phyloP scores from a whole-genome alignment of 2,797 vertebrate genomes.

The Scolopax bukidnonensis region DNA sequence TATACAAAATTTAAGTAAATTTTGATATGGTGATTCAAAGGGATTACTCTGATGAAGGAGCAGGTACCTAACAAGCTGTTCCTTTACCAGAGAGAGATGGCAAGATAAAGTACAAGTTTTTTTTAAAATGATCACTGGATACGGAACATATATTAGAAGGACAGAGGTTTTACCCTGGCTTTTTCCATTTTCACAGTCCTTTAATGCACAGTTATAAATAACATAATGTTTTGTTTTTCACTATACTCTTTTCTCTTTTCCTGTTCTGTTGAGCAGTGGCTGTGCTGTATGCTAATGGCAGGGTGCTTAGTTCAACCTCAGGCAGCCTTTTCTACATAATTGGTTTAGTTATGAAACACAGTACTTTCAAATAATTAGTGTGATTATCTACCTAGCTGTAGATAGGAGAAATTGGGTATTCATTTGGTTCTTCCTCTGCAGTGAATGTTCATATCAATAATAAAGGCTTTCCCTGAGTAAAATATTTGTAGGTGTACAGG shows the following conservation, averaged over 20 bases:
- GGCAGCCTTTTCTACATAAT: constrained; percentile 1
- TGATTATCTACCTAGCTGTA: background rate
- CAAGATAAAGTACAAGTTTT: background rate
- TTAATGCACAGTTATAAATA: background rate
- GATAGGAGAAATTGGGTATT: background rate
- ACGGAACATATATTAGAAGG: background rate
- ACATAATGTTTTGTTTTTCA: background rate
- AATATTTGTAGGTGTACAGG: background rate
- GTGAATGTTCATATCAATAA: background rate
- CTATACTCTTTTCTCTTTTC: background rate
- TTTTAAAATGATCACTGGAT: background rate
- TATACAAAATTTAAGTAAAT: background rate
- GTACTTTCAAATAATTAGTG: constrained; percentile 1
- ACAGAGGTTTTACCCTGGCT: background rate
- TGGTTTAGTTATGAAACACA: background rate
- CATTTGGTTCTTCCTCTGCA: constrained; percentile 3
- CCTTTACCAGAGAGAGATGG: background rate
- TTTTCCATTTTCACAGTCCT: background rate
- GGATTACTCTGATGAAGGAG: background rate
- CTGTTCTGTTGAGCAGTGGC: background rate
- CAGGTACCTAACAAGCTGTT: background rate
- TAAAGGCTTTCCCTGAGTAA: background rate
- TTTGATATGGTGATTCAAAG: background rate
- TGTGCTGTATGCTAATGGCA: background rate
- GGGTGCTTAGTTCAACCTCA: background rate